Evolutionary conservation across 1,140 invertebrate genomes (phyloP), one percentile per base, ranked within the genome.

Genomic region (Cotesia typhae): DNA sequence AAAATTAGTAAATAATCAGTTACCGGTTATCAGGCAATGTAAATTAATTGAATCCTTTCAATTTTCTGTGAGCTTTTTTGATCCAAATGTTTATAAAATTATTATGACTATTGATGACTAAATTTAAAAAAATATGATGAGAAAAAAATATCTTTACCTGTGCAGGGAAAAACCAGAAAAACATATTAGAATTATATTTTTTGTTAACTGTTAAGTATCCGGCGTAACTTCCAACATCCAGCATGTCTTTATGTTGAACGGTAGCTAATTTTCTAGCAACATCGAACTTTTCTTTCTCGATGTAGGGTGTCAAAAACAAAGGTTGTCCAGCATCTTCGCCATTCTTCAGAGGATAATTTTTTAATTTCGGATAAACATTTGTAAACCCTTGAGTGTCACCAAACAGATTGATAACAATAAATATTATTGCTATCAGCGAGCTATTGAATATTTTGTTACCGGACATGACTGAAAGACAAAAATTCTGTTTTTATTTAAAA

Each of bases 91-190:
- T 28, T 28, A 28, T 3, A 2, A 28, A 28, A 28, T 28, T 28
- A 28, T 28, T 28, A 28, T 28, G 28, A 28, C 20, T 28, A 28
- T 28, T 2, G 1, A 28, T 1, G 2, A 2, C 28, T 28, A 28
- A 28, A 28, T 28, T 28, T 1, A 28, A 28, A 28, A 28, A 28
- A 28, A 0, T 28, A 28, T 28, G 28, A 28, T 28, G 28, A 28
- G 28, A 28, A 28, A 41, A 41, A 47, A 47, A 47, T 47, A 47
- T 9, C 6, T 74, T 80, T 57, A 85, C 83, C 81, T 88, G 70
- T 6, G 94, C 91, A 0, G 94, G 94, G 81, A 96, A 96, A 78
- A 94, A 96, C 95, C 95, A 96, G 83, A 96, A 96, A 86, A 94
- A 96, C 74, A 95, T 88, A 80, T 96, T 95, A 0, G 94, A 94